These are phyloP conservation scores for Drosophila bipectinata DNA, from an alignment of 1,140 invertebrate species.

Conservation along the genomic window DNA sequence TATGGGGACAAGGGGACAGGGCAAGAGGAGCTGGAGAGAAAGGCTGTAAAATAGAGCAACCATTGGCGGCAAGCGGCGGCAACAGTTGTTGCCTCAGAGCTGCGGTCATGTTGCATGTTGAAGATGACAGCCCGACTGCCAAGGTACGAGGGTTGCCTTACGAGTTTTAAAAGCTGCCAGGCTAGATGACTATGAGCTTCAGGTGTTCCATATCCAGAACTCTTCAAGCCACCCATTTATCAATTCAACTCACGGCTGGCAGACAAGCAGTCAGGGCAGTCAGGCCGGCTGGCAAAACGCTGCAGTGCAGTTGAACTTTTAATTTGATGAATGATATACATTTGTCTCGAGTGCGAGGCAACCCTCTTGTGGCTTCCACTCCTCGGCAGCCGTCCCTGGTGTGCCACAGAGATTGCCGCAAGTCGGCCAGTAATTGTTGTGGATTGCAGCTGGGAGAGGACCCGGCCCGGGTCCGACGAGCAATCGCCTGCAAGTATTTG, in stretches of 20 bases:
- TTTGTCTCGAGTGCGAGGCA: constrained; percentile 73
- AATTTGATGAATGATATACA: constrained; percentile 82
- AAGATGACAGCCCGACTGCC: constrained; percentile 49
- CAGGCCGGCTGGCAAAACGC: constrained; percentile 60
- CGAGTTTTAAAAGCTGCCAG: neutral
- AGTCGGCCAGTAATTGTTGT: constrained; percentile 67
- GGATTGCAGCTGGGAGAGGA: constrained; percentile 56
- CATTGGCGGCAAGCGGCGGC: constrained; percentile 27
- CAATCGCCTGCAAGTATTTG: constrained; percentile 66
- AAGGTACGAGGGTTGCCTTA: constrained; percentile 32
- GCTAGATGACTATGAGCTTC: neutral
- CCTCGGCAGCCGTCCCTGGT: constrained; percentile 3
- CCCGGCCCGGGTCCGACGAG: constrained; percentile 37
- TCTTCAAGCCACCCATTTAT: constrained; percentile 43
- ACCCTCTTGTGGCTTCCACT: constrained; percentile 13
- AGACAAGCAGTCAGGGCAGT: constrained; percentile 30
- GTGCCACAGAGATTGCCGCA: constrained; percentile 53
- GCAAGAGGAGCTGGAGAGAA: constrained; percentile 24
- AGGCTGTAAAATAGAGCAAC: constrained; percentile 74
- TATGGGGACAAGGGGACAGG: neutral
- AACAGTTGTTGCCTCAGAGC: constrained; percentile 53
- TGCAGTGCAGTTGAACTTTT: constrained; percentile 76
- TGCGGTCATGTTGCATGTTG: constrained; percentile 59
- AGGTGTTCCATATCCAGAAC: neutral
- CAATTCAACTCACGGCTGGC: constrained; percentile 61